Base-by-base conservation (phyloP, 2,797 vertebrate genomes). In the Tinamus major region DNA sequence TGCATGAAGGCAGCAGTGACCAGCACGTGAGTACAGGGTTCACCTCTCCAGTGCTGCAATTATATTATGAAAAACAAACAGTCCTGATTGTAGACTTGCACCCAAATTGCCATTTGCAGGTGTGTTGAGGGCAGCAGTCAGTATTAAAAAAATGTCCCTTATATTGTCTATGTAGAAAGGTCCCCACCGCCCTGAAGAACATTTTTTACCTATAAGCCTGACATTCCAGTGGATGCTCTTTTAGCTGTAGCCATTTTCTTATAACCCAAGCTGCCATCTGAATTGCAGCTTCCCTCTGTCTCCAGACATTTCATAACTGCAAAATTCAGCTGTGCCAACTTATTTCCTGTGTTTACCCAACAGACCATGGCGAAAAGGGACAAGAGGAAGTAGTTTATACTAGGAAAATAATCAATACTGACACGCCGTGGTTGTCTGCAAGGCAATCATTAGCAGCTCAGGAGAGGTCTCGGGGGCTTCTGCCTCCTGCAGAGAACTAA, bases 371-470 rank as follows among this genome's bases (percentile, higher is more conserved):
- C 64, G 92, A 91, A 95, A 95, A 92, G 72, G 71, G 83, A 93
- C 67, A 67, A 67, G 82, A 85, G 20, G 65, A 90, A 90, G 79
- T 75, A 96, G 92, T 93, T 95, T 76, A 93, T 96, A 95, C 90
- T 61, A 76, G 83, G 86, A 93, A 94, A 92, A 93, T 92, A 95
- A 95, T 95, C 94, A 53, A 95, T 95, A 92, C 76, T 94, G 94
- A 94, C 93, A 90, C 68, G 71, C 51, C 85, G 44, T 87, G 5
- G 17, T 90, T 77, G 79, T 70, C 87, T 95, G 89, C 85, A 86
- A 94, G 91, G 93, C 87, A 86, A 79, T 92, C 75, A 95, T 94
- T 95, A 92, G 85, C 23, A 0, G 93, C 76, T 94, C 94, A 90
- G 88, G 80, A 92, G 93, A 91, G 77, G 97, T 93, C 87, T 91